These are phyloP conservation scores for Rhincodon typus DNA, from an alignment of 2,797 vertebrate genomes.

Conservation along the genomic window DNA sequence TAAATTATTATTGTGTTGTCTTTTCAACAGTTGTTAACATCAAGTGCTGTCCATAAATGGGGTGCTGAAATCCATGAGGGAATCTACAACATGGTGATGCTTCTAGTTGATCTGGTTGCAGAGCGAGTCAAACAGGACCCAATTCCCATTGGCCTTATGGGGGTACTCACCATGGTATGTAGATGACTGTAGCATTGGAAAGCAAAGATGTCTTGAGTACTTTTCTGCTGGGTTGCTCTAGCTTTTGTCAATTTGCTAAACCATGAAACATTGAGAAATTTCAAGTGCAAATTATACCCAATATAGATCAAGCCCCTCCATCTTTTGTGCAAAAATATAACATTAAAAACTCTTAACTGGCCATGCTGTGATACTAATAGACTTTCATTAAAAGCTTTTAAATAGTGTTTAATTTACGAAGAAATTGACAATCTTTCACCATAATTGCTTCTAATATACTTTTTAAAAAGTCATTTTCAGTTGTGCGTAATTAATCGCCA, in stretches of 20 bases:
- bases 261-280: background rate
- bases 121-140: conserved; percentile 95
- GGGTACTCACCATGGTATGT: conserved; percentile 88
- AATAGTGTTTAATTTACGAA: background rate
- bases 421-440: background rate
- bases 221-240: background rate
- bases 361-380: background rate
- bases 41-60: conserved; percentile 97
- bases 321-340: background rate
- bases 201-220: background rate
- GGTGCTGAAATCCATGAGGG: conserved; percentile 98
- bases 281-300: background rate
- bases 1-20: conserved; percentile 21
- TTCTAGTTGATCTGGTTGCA: conserved; percentile 90
- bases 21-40: conserved; percentile 77
- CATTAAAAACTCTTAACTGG: background rate
- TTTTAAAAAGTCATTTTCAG: background rate
- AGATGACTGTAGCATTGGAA: background rate
- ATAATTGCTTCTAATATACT: background rate
- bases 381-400: background rate
- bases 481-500: background rate
- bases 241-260: background rate
- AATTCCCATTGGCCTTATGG: conserved; percentile 80
- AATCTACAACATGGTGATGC: conserved; percentile 98
- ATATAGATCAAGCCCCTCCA: background rate